A percentile compares a stretch with the other conserved stretches of the same genome.
Evolutionary conservation across 2,113 vertebrate species (phyloP).

Genomic region (Crocuta crocuta): DNA sequence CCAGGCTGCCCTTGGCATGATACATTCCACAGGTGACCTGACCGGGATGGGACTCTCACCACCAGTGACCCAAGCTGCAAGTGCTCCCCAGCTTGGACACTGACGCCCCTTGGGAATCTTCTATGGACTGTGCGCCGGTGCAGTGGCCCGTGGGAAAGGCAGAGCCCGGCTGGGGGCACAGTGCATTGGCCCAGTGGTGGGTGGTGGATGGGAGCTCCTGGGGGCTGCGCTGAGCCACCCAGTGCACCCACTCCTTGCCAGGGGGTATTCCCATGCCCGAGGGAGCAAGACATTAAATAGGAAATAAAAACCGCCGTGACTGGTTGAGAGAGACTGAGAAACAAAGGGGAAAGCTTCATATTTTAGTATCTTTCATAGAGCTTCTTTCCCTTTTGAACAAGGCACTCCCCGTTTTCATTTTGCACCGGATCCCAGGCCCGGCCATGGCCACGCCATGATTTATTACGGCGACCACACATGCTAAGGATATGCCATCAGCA

Average conservation of each 20-base stretch:
- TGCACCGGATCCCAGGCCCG: neutral
- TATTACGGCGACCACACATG: neutral
- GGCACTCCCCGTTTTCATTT: neutral
- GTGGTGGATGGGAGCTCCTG: rapidly evolving
- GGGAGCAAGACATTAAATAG: neutral
- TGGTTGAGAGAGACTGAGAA: neutral
- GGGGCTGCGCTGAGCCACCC: no score
- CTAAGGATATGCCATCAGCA: neutral
- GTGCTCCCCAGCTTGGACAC: neutral
- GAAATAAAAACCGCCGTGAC: neutral
- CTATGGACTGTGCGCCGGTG: rapidly evolving
- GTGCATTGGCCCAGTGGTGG: neutral
- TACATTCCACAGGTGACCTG: rapidly evolving
- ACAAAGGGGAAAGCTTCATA: neutral
- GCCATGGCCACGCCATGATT: rapidly evolving
- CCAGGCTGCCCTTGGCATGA: rapidly evolving
- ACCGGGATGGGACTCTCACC: neutral
- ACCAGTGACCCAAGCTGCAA: no score
- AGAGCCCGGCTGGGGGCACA: neutral
- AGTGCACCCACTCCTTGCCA: no score
- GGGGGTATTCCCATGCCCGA: neutral
- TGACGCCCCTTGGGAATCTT: neutral
- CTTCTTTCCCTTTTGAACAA: neutral
- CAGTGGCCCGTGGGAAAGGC: neutral
- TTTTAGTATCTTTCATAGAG: neutral